A percentile compares a stretch with the other conserved stretches of the same genome.
Conservation (phyloP, 2,888 invertebrate species). For the Epistrophe eligans region DNA sequence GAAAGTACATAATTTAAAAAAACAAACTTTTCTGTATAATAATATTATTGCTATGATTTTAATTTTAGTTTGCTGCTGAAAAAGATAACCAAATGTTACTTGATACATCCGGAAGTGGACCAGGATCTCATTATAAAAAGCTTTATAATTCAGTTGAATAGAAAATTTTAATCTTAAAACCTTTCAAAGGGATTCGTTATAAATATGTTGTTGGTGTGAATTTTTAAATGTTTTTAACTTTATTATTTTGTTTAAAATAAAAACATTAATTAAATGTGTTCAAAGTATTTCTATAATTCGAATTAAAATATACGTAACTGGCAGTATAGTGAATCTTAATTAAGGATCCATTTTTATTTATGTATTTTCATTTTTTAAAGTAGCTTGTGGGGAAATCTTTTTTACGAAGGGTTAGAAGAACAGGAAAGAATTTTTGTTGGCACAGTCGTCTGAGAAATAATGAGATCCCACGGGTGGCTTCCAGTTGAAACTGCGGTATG, state of each 20-base stretch:
- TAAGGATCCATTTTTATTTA: no score
- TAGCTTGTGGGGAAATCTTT: no score
- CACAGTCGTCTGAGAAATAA: no score
- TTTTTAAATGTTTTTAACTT: constrained; percentile 42
- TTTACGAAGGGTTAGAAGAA: no score
- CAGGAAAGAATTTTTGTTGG: no score
- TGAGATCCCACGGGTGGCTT: no score
- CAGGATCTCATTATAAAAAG: constrained; percentile 81
- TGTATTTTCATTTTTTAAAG: no score
- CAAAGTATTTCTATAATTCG: not conserved
- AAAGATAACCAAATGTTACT: constrained; percentile 82
- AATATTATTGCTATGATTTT: not conserved
- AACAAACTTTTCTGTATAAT: not conserved
- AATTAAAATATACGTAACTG: no score
- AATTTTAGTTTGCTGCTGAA: constrained; percentile 78
- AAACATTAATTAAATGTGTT: not conserved
- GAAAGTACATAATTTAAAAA: constrained; percentile 78
- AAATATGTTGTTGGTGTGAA: constrained; percentile 16
- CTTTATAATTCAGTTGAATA: constrained; percentile 82
- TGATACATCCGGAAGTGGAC: constrained; percentile 78
- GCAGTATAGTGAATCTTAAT: no score
- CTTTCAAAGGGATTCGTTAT: not conserved
- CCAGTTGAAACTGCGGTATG: no score
- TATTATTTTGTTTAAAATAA: not conserved
- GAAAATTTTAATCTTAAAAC: not conserved